Conservation (phyloP, 1,140 invertebrate genomes). For the Onthophagus taurus region DNA sequence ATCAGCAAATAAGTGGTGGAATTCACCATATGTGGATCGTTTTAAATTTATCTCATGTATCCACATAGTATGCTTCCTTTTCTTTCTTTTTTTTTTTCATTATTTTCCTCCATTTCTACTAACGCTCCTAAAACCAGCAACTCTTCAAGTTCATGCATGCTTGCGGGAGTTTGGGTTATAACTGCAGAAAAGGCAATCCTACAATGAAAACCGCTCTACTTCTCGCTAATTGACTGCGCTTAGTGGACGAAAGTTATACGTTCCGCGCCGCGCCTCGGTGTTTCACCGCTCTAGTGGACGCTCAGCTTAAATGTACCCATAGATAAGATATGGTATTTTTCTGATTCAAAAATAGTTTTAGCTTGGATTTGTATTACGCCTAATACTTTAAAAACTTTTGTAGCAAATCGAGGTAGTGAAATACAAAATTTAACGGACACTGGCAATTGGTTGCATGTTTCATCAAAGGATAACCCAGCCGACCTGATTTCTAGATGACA, state of each 20-base stretch:
- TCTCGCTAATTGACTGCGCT: too few species aligned
- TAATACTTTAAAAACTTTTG: slow-evolving; percentile 21
- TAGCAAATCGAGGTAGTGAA: slow-evolving; percentile 25
- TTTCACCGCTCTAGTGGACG: too few species aligned
- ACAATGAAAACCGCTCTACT: too few species aligned
- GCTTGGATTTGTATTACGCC: slow-evolving; percentile 4
- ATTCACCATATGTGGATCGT: background rate
- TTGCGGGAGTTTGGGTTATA: too few species aligned
- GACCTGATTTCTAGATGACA: slow-evolving; percentile 25
- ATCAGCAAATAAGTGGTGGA: background rate
- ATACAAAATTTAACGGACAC: slow-evolving; percentile 15
- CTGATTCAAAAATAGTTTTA: slow-evolving; percentile 7
- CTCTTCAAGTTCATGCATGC: too few species aligned
- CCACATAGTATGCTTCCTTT: background rate
- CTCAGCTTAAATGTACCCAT: too few species aligned
- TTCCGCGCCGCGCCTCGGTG: too few species aligned
- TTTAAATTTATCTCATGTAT: background rate
- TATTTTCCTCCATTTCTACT: background rate
- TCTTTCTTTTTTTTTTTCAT: background rate
- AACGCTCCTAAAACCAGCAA: background rate
- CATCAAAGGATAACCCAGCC: slow-evolving; percentile 24
- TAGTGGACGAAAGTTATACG: too few species aligned
- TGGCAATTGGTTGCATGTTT: slow-evolving; percentile 12
- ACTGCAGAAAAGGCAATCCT: too few species aligned
- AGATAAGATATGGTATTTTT: slow-evolving; percentile 11